Conservation (phyloP, 2,113 vertebrate genomes). For the Blennius ocellaris region DNA sequence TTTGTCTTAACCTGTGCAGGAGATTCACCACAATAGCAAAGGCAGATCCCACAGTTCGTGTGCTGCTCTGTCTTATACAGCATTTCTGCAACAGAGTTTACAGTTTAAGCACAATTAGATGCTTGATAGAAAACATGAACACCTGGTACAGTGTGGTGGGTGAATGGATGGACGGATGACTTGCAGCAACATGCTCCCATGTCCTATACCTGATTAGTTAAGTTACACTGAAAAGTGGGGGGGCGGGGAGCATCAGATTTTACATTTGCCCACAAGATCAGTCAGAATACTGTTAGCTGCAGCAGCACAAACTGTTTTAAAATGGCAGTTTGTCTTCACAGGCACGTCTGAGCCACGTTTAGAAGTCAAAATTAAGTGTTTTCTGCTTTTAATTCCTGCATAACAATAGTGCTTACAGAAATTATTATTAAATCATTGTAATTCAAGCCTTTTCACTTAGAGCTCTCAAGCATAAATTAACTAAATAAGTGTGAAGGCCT, state of each 20-base stretch:
- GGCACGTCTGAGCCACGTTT: slow-evolving; percentile 2
- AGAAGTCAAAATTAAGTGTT: not conserved
- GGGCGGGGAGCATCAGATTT: slow-evolving; percentile 4
- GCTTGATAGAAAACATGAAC: no score
- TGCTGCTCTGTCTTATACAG: no score
- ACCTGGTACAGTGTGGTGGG: no score
- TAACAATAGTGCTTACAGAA: not conserved
- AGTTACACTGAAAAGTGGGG: not conserved
- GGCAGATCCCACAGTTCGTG: no score
- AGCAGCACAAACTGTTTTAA: slow-evolving; percentile 17
- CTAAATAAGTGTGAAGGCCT: slow-evolving; percentile 40
- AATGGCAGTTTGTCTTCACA: slow-evolving; percentile 9
- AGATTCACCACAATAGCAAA: no score
- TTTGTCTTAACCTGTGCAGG: no score
- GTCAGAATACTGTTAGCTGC: slow-evolving; percentile 24
- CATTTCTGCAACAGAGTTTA: no score
- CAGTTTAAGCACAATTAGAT: no score
- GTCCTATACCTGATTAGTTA: not conserved
- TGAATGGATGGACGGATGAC: not conserved
- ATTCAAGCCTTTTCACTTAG: slow-evolving; percentile 4
- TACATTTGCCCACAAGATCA: slow-evolving; percentile 26
- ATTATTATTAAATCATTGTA: slow-evolving; percentile 1
- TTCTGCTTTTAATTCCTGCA: slow-evolving; percentile 13
- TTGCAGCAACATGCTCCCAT: not conserved
- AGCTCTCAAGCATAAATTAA: slow-evolving; percentile 24